A percentile compares a stretch with the other conserved stretches of the same genome.
These are phyloP conservation scores for Cyclopterus lumpus DNA, from an alignment of 2,797 vertebrate genomes.

Conservation along the genomic window DNA sequence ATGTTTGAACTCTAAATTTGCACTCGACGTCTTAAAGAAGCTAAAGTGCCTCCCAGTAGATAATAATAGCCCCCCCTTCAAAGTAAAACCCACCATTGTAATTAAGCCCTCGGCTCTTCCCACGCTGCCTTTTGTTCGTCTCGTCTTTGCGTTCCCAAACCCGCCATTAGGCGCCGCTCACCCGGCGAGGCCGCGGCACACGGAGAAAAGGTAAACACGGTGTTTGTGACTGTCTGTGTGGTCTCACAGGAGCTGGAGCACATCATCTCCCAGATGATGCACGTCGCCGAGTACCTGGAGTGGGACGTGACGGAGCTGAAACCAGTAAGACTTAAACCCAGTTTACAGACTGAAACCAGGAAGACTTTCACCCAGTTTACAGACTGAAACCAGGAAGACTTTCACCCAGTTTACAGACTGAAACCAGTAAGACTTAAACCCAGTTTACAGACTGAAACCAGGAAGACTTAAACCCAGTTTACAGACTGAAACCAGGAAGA, in stretches of 20 bases:
- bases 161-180: conserved; percentile 64
- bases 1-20: background rate
- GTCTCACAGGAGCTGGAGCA: conserved; percentile 92
- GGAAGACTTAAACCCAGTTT: background rate
- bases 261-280: conserved; percentile 98
- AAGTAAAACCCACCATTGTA: conserved; percentile 59
- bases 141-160: conserved; percentile 47
- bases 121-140: conserved; percentile 71
- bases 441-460: background rate
- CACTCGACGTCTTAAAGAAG: conserved; percentile 6
- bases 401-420: conserved; percentile 60
- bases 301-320: conserved; percentile 96
- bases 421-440: conserved; percentile 83
- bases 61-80: conserved; percentile 51
- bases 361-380: background rate
- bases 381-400: conserved; percentile 87
- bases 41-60: conserved; percentile 38
- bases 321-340: conserved; percentile 90
- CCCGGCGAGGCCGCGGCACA: conserved; percentile 57
- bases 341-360: conserved; percentile 95
- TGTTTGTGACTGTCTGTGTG: conserved; percentile 62
- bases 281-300: conserved; percentile 95
- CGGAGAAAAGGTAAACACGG: conserved; percentile 62
- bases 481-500: too few species aligned
- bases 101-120: conserved; percentile 72